Evolutionary conservation across 2,797 vertebrate genomes (phyloP).

Genomic region (Champsocephalus gunnari): DNA sequence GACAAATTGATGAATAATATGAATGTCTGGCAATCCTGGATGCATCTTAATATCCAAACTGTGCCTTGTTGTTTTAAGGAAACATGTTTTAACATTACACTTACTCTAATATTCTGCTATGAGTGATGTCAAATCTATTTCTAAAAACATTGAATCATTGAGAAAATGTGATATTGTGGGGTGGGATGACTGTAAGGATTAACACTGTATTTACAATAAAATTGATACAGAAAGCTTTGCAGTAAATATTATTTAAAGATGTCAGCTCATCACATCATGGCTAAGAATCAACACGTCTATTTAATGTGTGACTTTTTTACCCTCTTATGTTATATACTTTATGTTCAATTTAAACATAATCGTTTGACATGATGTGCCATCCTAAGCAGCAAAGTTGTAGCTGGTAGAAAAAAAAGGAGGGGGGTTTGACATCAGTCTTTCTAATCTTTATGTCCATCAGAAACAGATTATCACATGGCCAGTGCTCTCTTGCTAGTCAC

Average conservation of each 20-base stretch:
- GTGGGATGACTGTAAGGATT: neutral
- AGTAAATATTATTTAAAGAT: constrained; percentile 3
- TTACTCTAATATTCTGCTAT: neutral
- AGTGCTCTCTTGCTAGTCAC: constrained; percentile 61
- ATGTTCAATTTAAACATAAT: constrained; percentile 5
- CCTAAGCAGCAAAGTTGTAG: constrained; percentile 8
- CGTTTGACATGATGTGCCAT: neutral
- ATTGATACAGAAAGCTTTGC: neutral
- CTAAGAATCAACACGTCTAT: constrained; percentile 4
- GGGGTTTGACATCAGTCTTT: constrained; percentile 44
- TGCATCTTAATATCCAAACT: constrained; percentile 12
- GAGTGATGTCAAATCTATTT: constrained; percentile 14
- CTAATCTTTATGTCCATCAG: constrained; percentile 77
- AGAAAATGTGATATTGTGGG: neutral
- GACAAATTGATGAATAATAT: constrained; percentile 49
- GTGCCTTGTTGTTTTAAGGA: neutral
- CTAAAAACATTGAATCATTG: neutral
- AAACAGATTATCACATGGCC: constrained; percentile 80
- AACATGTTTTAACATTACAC: constrained; percentile 1
- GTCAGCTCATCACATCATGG: neutral
- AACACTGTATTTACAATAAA: neutral
- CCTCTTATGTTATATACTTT: neutral
- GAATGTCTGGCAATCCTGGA: neutral
- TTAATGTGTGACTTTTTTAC: constrained; percentile 14
- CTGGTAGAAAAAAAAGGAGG: constrained; percentile 17